Evolutionary conservation across 2,888 invertebrate genomes (phyloP), one percentile per base, ranked within the genome.

Genomic region (Ellobium chinense): DNA sequence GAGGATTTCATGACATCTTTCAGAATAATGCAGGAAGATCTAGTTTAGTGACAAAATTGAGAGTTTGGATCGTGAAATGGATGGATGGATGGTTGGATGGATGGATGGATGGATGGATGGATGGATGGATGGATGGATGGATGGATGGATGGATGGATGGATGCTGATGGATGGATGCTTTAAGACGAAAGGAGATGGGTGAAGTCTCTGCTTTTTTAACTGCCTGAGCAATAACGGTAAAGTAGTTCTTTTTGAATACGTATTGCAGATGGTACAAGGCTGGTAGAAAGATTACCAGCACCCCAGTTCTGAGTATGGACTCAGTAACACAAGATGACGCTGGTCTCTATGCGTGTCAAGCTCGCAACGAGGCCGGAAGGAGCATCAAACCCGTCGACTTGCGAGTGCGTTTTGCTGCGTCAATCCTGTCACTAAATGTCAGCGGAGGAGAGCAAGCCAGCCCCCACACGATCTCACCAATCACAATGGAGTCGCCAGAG

Each of bases 341-440:
- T 0, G 80, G 80, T 0, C 69, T 80, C 9, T 80, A 80, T 58
- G 80, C 80, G 24, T 80, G 80, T 75, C 80, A 75, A 37, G 80
- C 75, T 34, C 31, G 75, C 31, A 80, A 80, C 56, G 56, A 69
- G 21, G 80, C 37, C 0, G 80, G 80, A n/a, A 37, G 75, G 21
- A 80, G 80, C 39, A 80, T 80, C 39, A 75, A 75, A 34, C 80
- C 80, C 0, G 80, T 80, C 12, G 80, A 80, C 18, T 36, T 80
- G 46, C 75, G 80, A 1, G 37, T 75, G 3, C 9, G 31, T 36
- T 80, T 68, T 46, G 46, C 65, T 0, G 66, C 80, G 39, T 5
- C 68, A 24, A 21, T 80, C 31, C 1, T 31, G 12, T 29, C 27
- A n/a, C 18, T 80, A 31, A 68, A 70, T 58, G 24, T 73, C 14